Evolutionary conservation across 2,797 vertebrate genomes (phyloP).

Genomic region (Picus viridis): DNA sequence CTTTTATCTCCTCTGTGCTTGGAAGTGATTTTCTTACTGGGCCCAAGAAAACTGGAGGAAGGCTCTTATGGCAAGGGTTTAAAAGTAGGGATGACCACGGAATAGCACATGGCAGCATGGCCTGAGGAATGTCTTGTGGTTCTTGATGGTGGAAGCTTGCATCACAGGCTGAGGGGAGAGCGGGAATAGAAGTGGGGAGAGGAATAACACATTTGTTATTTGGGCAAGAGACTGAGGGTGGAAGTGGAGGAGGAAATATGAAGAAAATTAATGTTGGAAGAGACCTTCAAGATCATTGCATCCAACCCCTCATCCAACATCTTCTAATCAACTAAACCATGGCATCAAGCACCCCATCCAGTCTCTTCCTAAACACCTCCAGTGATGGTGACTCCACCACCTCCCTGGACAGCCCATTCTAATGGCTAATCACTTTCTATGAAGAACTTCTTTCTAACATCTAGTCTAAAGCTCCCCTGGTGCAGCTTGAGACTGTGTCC

Average conservation of each 20-base stretch:
- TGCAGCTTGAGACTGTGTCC: too few relatives aligned
- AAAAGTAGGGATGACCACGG: neutral
- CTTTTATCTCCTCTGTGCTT: neutral
- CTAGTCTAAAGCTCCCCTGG: too few relatives aligned
- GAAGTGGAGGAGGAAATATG: neutral
- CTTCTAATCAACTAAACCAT: too few relatives aligned
- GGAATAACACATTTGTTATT: neutral
- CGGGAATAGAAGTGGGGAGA: neutral
- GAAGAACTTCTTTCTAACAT: too few relatives aligned
- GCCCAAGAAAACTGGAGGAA: neutral
- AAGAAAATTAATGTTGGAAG: neutral
- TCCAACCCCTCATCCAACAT: too few relatives aligned
- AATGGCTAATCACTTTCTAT: too few relatives aligned
- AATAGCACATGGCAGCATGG: fast-evolving
- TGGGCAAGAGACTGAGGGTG: neutral
- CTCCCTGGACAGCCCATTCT: too few relatives aligned
- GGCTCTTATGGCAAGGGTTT: neutral
- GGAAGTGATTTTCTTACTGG: neutral
- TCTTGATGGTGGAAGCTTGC: neutral
- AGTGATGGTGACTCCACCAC: too few relatives aligned
- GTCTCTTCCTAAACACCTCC: too few relatives aligned
- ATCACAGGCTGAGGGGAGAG: neutral
- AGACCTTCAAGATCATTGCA: too few relatives aligned
- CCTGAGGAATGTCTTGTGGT: neutral
- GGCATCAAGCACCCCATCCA: too few relatives aligned